Conservation (phyloP, 2,888 invertebrate species). For the Amorpha juglandis region DNA sequence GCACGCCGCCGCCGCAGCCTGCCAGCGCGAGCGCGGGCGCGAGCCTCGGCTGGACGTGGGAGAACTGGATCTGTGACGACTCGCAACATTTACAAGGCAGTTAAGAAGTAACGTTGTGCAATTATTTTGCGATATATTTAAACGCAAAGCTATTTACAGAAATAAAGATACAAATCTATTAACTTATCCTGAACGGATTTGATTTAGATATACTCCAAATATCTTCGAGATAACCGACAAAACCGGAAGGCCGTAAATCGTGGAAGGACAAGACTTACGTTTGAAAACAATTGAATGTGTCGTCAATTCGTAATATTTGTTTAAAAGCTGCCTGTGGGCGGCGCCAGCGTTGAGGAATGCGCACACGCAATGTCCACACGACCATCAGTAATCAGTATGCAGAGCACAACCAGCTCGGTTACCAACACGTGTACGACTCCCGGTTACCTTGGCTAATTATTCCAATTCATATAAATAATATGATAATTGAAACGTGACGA, state of each 20-base stretch:
- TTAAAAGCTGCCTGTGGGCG: conserved; percentile 35
- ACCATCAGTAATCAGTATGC: conserved; percentile 79
- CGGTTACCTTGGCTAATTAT: conserved; percentile 71
- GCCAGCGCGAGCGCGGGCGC: conserved; percentile 53
- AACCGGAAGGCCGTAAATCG: neutral
- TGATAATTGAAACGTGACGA: conserved; percentile 54
- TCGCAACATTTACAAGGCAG: conserved; percentile 52
- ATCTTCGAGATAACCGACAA: too few species aligned
- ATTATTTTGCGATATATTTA: conserved; percentile 64
- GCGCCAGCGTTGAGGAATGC: conserved; percentile 65
- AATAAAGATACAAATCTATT: conserved; percentile 61
- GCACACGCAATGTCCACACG: conserved; percentile 65
- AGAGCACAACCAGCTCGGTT: conserved; percentile 60
- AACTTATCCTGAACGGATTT: conserved; percentile 43
- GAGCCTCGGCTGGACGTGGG: conserved; percentile 66
- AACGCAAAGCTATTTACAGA: conserved; percentile 60
- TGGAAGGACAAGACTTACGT: conserved; percentile 25
- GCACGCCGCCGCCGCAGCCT: conserved; percentile 50
- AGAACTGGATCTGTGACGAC: conserved; percentile 74
- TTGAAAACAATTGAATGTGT: conserved; percentile 9
- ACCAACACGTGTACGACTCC: conserved; percentile 69
- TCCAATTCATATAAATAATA: conserved; percentile 57
- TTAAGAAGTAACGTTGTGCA: conserved; percentile 51
- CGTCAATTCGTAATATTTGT: conserved; percentile 13
- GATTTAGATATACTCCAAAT: too few species aligned